Evolutionary conservation across 2,113 vertebrate species (phyloP), one percentile per base, ranked within the genome.

Genomic region (Nestor notabilis): DNA sequence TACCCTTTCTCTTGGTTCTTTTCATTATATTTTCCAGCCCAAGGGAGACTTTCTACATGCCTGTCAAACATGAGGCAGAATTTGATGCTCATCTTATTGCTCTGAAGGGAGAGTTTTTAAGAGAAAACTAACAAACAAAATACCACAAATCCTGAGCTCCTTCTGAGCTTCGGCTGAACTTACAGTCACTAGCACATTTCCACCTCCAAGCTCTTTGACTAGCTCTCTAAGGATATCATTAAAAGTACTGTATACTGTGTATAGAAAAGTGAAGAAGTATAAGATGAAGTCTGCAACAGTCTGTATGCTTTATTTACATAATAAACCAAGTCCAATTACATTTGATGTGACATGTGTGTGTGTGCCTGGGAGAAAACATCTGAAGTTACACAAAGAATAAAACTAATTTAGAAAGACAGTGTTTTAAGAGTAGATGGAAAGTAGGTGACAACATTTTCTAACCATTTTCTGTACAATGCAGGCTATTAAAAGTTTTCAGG

Each of bases 181-280:
- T 77, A 70, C n/a, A 93, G 81, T n/a, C 76, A 52, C 84, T 64
- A 64, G 25, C 35, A 76, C 29, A 93, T 58, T 85, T 87, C 69
- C 76, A 89, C 41, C 66, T 56, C 17, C 61, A 78, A 81, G 60
- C 41, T 82, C 75, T 96, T 92, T 97, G 83, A 70, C 87, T 44
- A 87, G 52, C 56, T 97, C 96, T 96, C 96, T 86, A 89, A 97
- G 96, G 95, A 95, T 95, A 96, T 97, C 79, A 96, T 97, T 97
- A 97, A 91, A 88, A 94, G 66, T 93, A 87, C 81, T 80, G 83
- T 87, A 60, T 75, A n/a, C n/a, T 63, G 18, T 65, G 61, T 61
- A n/a, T 31, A 70, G 72, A 85, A 93, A 95, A 90, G 49, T 39
- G 55, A 70, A 92, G 66, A 79, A 78, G 31, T 15, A 12, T 27